Base-by-base conservation (phyloP, 2,113 vertebrate species). In the Gymnogyps californianus region DNA sequence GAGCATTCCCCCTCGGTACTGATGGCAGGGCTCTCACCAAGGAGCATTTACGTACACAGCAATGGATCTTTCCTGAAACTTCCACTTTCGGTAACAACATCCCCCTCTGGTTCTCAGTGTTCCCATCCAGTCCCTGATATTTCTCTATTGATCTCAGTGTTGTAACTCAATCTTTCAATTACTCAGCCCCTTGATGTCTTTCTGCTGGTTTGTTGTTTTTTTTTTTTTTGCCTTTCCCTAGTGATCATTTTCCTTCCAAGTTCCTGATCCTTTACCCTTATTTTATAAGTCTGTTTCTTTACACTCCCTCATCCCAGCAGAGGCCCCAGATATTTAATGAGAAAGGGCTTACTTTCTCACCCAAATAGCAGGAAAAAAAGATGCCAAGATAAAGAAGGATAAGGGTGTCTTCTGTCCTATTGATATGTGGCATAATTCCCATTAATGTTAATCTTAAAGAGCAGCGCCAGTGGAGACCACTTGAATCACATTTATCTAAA, bases 81-180 rank as follows among this genome's bases (percentile, higher is more conserved):
- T 71, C 76, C 58, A 72, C 80, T 55, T 61, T 38, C 22, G 5
- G 69, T 26, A 89, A 75, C 59, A 81, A 76, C 89, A 72, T 31
- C 26, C 51, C 65, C 36, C 51, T 76, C 65, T 11, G 18, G 58
- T 67, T 85, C 87, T 55, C 93, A 31, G 38, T 51, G 86, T 74
- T 94, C 83, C 86, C 71, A 90, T 76, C 59, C 65, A 93, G 78
- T 49, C 83, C 87, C 76, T 90, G 84, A 59, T 88, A 96, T 57
- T 90, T 76, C 71, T 88, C 65, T 90, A 97, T 94, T 91, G 87
- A 96, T 96, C 87, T 93, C 89, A 26, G 38, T 25, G 52, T 46
- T 84, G 79, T 79, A 97, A 97, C 79, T 96, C 96, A 96, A 93
- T 96, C 94, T 96, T 97, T 88, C 91, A 97, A 85, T 92, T 96